Percentiles rank a stretch among this genome's conserved stretches.
Evolutionary conservation across 2,888 invertebrate genomes (phyloP).

Genomic region (Tetranychus piercei): DNA sequence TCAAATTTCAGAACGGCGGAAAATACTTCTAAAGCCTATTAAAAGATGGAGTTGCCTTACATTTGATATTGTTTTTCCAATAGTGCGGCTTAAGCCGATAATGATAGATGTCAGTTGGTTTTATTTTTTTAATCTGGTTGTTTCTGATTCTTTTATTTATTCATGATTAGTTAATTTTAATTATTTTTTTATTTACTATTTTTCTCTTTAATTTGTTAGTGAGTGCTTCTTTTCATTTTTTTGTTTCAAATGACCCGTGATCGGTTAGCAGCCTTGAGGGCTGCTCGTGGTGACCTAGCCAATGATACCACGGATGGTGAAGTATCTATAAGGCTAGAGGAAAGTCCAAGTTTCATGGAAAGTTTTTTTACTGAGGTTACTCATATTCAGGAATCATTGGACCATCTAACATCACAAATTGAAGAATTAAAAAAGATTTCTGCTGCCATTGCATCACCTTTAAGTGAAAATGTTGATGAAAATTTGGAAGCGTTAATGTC

Average conservation of each 20-base stretch:
- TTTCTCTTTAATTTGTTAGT: background rate
- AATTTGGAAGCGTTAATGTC: background rate
- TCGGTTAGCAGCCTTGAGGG: slow-evolving; percentile 2
- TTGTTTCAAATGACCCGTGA: background rate
- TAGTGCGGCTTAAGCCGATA: no score
- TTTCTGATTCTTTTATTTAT: background rate
- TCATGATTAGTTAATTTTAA: background rate
- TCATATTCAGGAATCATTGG: slow-evolving; percentile 2
- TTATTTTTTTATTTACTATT: background rate
- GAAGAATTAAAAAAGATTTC: slow-evolving; percentile 6
- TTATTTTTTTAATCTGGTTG: background rate
- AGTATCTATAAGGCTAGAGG: background rate
- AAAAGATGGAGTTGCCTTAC: no score
- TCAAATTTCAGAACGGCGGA: no score
- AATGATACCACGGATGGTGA: background rate
- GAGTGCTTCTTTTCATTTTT: background rate
- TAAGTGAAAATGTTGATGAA: background rate
- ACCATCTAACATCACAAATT: background rate
- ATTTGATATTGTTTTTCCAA: no score
- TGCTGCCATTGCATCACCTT: background rate
- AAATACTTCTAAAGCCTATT: no score
- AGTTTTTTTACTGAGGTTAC: slow-evolving; percentile 8
- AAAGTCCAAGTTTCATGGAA: background rate
- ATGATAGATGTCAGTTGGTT: no score
- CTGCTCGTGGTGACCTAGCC: slow-evolving; percentile 8